Conservation (phyloP, 1,140 invertebrate species). For the Euura lappo region DNA sequence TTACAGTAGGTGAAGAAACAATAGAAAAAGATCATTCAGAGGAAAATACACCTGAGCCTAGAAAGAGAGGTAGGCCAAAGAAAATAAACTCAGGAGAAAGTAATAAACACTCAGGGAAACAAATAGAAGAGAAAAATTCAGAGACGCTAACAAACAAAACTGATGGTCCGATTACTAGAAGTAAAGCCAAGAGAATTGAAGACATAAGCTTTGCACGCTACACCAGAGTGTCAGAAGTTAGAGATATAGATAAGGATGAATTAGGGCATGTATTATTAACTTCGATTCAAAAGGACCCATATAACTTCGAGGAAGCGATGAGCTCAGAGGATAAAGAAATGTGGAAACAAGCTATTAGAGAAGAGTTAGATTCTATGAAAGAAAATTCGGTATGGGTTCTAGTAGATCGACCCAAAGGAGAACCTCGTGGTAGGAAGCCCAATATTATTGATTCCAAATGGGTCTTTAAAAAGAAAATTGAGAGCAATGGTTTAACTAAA, state of each 20-base stretch:
- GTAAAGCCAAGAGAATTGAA: constrained; percentile 18
- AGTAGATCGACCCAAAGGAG: constrained; percentile 9
- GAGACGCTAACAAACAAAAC: constrained; percentile 10
- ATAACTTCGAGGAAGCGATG: constrained; percentile 17
- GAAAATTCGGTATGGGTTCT: constrained; percentile 25
- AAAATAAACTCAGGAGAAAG: constrained; percentile 14
- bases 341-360: constrained; percentile 24
- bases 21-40: constrained; percentile 16
- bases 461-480: constrained; percentile 22
- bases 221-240: constrained; percentile 19
- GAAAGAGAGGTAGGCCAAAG: constrained; percentile 9
- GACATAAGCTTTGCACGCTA: constrained; percentile 20
- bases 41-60: constrained; percentile 10
- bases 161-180: constrained; percentile 14
- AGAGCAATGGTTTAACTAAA: constrained; percentile 4
- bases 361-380: constrained; percentile 24
- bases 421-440: constrained; percentile 10
- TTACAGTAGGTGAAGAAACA: too few species aligned
- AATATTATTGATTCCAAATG: constrained; percentile 23
- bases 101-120: constrained; percentile 11
- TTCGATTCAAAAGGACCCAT: constrained; percentile 16
- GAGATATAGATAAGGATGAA: constrained; percentile 16
- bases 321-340: constrained; percentile 18
- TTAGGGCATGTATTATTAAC: constrained; percentile 17
- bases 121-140: constrained; percentile 14